A percentile compares a stretch with the other conserved stretches of the same genome.
Conservation (phyloP, 2,113 vertebrate genomes). For the Zingel zingel region DNA sequence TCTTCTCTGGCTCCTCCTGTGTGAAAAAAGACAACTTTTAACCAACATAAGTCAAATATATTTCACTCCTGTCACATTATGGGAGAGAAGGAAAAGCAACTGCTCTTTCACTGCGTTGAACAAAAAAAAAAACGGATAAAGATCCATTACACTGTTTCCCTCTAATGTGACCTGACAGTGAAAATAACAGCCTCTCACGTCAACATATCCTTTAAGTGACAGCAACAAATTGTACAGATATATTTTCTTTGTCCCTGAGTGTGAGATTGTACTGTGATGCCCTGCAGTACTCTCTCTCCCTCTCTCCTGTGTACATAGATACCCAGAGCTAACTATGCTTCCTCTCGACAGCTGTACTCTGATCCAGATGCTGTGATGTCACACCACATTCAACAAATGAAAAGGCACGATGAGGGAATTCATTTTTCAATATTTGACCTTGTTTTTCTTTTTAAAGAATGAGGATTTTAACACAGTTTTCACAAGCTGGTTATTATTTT, state of each 20-base stretch:
- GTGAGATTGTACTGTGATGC: slow-evolving; percentile 12
- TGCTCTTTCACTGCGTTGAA: not conserved
- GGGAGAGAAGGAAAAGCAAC: not conserved
- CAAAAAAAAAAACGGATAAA: not conserved
- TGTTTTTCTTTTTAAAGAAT: slow-evolving; percentile 36
- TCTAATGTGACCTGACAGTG: slow-evolving; percentile 31
- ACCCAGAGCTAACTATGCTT: slow-evolving; percentile 37
- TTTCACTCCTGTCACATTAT: not conserved
- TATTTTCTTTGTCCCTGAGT: slow-evolving; percentile 47
- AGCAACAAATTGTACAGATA: slow-evolving; percentile 63
- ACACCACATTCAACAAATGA: slow-evolving; percentile 24
- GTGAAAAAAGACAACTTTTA: not conserved
- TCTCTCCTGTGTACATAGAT: slow-evolving; percentile 41
- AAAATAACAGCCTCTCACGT: slow-evolving; percentile 3
- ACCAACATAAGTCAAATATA: not conserved
- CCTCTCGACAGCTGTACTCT: slow-evolving; percentile 29
- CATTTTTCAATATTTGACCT: slow-evolving; percentile 40
- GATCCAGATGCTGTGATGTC: slow-evolving; percentile 45
- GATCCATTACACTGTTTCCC: slow-evolving; percentile 14
- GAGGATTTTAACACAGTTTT: slow-evolving; percentile 20
- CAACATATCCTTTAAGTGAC: slow-evolving; percentile 22
- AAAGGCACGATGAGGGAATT: slow-evolving; percentile 56
- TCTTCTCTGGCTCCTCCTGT: not conserved
- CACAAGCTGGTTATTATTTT: slow-evolving; percentile 3
- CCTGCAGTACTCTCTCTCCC: not conserved